A percentile compares a stretch with the other conserved stretches of the same genome.
Conservation (phyloP, 2,888 invertebrate species). For the Diplolepis rosae region DNA sequence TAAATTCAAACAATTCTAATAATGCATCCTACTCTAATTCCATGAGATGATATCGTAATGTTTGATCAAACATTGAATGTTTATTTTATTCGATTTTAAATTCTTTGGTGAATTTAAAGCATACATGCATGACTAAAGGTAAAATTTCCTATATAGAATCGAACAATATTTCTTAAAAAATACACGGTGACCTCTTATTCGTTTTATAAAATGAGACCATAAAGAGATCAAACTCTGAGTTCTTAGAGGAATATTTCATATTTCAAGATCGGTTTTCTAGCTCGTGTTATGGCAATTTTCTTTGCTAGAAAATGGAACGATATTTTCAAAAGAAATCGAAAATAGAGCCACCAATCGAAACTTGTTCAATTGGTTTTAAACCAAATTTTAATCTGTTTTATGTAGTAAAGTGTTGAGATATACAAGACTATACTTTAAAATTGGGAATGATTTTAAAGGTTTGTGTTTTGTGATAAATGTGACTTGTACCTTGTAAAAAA, state of each 20-base stretch:
- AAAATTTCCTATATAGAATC: neutral
- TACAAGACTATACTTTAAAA: neutral
- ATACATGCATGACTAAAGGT: slow-evolving; percentile 10
- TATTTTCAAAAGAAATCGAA: slow-evolving; percentile 13
- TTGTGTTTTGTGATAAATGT: neutral
- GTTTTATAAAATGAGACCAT: slow-evolving; percentile 20
- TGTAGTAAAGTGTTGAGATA: neutral
- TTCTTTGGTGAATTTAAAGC: slow-evolving; percentile 1
- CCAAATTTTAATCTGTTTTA: neutral
- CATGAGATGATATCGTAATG: neutral
- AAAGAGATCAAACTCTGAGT: slow-evolving; percentile 2
- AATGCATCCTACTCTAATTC: neutral
- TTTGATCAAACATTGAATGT: slow-evolving; percentile 5
- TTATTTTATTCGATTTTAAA: slow-evolving; percentile 25
- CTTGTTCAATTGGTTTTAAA: neutral
- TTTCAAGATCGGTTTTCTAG: neutral
- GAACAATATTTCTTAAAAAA: neutral
- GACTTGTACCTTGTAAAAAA: neutral
- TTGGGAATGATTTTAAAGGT: neutral
- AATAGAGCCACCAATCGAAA: slow-evolving; percentile 19
- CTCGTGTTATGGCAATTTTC: neutral
- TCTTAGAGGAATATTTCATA: neutral
- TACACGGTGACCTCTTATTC: slow-evolving; percentile 1
- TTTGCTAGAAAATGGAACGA: neutral
- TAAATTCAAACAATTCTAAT: neutral